Evolutionary conservation across 2,797 vertebrate genomes (phyloP).

Genomic region (Cryptoprocta ferox): DNA sequence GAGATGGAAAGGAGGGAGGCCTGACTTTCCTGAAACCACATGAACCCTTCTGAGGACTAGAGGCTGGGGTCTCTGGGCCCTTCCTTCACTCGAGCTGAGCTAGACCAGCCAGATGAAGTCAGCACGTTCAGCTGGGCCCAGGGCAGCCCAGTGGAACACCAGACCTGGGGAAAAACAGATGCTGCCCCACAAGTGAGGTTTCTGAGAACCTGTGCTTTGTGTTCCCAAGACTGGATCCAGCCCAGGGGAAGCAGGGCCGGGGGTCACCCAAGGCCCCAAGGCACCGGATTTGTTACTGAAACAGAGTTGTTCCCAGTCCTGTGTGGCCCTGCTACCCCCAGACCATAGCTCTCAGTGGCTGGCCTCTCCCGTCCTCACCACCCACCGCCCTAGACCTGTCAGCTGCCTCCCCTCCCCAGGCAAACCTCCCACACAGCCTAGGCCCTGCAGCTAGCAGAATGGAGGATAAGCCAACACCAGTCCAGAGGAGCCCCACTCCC

Average conservation of each 20-base stretch:
- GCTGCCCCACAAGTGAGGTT: background rate
- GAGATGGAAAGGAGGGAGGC: background rate
- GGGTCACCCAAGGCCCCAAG: slow-evolving; percentile 67
- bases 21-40: background rate
- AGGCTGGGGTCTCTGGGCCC: background rate
- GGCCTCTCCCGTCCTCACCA: background rate
- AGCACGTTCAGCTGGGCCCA: background rate
- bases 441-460: background rate
- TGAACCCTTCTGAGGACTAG: background rate
- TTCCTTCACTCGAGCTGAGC: background rate
- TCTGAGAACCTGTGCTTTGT: slow-evolving; percentile 51
- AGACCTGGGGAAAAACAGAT: background rate
- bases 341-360: background rate
- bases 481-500: background rate
- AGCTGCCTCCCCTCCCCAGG: background rate
- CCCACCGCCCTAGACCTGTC: background rate
- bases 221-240: slow-evolving; percentile 30
- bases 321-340: background rate
- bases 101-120: background rate
- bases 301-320: slow-evolving; percentile 30
- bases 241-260: slow-evolving; percentile 64
- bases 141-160: background rate
- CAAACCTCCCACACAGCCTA: background rate
- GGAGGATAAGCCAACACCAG: background rate
- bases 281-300: slow-evolving; percentile 1